phyloP scores from a whole-genome alignment of 2,888 invertebrate genomes.

The Scaptomyza cyrtandrae region DNA sequence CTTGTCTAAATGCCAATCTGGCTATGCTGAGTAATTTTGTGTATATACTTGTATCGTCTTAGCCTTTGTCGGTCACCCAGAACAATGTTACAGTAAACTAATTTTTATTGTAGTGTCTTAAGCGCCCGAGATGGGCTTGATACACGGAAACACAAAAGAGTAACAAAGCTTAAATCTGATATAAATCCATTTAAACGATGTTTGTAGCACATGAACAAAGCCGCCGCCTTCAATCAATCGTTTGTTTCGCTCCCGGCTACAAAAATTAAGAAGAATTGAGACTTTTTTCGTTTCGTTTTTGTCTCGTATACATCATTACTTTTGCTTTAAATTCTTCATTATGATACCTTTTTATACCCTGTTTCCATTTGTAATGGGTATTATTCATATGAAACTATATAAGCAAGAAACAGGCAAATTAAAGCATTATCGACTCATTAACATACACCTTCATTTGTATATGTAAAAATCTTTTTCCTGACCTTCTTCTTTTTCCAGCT shows the following conservation, averaged over 20 bases:
- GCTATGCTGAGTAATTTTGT: neutral
- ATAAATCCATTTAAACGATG: conserved; percentile 80
- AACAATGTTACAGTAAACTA: neutral
- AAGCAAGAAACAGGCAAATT: neutral
- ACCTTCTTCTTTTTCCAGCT: too few species aligned
- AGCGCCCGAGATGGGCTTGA: conserved; percentile 38
- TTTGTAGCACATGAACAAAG: conserved; percentile 77
- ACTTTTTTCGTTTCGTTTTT: conserved; percentile 45
- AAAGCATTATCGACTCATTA: too few species aligned
- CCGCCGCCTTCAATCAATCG: conserved; percentile 74
- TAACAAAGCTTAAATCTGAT: conserved; percentile 81
- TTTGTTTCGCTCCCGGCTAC: conserved; percentile 76
- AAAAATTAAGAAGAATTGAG: conserved; percentile 65
- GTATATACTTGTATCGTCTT: neutral
- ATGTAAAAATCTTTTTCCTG: too few species aligned
- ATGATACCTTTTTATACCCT: conserved; percentile 26
- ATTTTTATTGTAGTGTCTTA: conserved; percentile 15
- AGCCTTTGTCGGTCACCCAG: neutral
- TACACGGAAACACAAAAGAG: conserved; percentile 69
- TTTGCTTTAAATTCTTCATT: conserved; percentile 40
- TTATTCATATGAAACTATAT: neutral
- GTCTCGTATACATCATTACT: conserved; percentile 21
- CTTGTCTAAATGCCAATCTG: neutral
- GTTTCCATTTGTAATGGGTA: neutral
- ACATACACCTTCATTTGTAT: too few species aligned